Evolutionary conservation across 2,888 invertebrate species (phyloP), one percentile per base, ranked within the genome.

Genomic region (Drosophila parthenogenetica): DNA sequence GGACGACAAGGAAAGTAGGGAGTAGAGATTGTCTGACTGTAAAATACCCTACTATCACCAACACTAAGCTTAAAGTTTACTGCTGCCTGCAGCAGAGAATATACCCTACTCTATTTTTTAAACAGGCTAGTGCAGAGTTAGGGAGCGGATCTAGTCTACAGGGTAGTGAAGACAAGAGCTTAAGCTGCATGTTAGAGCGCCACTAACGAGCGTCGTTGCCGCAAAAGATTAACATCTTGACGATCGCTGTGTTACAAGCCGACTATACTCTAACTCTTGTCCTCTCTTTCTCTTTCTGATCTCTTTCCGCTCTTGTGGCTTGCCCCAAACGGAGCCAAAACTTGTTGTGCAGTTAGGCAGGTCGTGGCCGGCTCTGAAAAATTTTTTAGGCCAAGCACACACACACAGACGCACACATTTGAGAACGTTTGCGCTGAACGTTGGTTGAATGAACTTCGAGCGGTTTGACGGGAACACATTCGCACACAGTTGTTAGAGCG

Each of bases 361-460:
- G 83, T 83, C 83, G 79, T 66, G 79, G 79, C 69, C 46, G 69
- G 58, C 78, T 57, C 64, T 66, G 22, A 57, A 72, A 53, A 62
- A 79, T 83, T 87, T 83, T 87, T 83, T 83, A 88, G 83, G 83
- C 88, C 88, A 83, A 82, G 74, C 78, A 37, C 42, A 48, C 51
- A 66, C 11, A 58, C 59, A 53, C 1, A 39, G 13, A 46, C 19
- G 32, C n/a, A 50, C 16, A 16, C 37, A 37, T 59, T 48, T 49
- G 46, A 39, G 55, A 40, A 37, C 49, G 65, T 63, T 62, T 59
- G 58, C 25, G 43, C 19, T 68, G 40, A 54, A 54, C 62, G 50
- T 17, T 22, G 45, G 91, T 92, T 92, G 89, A 91, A 91, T 90
- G 91, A 91, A 91, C 91, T 91, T 83, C 82, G 91, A 91, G 91